Percentiles rank a stretch among this genome's conserved stretches.
Evolutionary conservation across 2,888 invertebrate genomes (phyloP).

Genomic region (Boloria euphrosyne): DNA sequence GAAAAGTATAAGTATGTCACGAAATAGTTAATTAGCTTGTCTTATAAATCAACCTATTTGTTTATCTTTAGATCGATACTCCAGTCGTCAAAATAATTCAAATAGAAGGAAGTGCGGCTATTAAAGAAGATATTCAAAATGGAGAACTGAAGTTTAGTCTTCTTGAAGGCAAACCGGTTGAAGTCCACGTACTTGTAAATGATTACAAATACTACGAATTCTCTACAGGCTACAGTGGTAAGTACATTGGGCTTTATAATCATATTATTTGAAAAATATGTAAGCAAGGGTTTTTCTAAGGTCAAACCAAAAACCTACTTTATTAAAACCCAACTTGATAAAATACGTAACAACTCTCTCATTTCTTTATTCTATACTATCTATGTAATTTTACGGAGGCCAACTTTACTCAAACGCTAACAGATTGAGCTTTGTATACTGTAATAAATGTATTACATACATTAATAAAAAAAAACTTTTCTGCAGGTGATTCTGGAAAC

Average conservation of each 20-base stretch:
- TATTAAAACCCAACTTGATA: no score
- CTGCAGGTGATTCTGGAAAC: conserved; percentile 69
- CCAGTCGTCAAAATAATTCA: conserved; percentile 81
- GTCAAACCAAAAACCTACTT: neutral
- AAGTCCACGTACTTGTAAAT: conserved; percentile 74
- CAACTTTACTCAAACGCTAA: no score
- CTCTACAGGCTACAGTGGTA: conserved; percentile 78
- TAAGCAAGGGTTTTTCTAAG: neutral
- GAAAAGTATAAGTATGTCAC: no score
- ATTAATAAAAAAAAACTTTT: neutral
- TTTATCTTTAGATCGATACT: conserved; percentile 56
- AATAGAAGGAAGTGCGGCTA: conserved; percentile 68
- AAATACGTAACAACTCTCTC: no score
- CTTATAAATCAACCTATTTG: neutral
- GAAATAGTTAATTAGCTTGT: neutral
- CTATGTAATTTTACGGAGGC: no score
- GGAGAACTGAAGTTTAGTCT: conserved; percentile 75
- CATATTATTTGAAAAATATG: no score
- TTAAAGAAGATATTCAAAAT: conserved; percentile 78
- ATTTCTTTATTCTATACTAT: no score
- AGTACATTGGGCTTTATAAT: conserved; percentile 42
- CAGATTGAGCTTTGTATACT: neutral
- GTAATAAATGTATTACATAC: neutral
- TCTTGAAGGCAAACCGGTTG: conserved; percentile 76
- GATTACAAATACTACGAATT: conserved; percentile 83